A percentile compares a stretch with the other conserved stretches of the same genome.
phyloP scores from a whole-genome alignment of 2,113 vertebrate genomes.

The Mohoua ochrocephala region DNA sequence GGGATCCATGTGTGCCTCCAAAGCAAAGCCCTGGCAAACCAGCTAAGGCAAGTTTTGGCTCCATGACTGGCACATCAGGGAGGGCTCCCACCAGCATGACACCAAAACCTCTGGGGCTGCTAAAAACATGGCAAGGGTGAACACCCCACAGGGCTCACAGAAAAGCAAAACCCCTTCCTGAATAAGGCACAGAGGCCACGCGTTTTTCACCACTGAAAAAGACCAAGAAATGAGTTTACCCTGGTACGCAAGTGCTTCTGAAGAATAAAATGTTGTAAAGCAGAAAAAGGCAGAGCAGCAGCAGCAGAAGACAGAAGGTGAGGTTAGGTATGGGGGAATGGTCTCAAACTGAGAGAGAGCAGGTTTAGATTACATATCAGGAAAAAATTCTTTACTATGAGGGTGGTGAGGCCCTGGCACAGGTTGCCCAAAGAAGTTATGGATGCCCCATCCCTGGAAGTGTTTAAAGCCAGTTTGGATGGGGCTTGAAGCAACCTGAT shows the following conservation, averaged over 20 bases:
- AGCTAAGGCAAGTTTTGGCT: not conserved
- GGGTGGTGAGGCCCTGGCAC: not conserved
- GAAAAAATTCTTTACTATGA: not conserved
- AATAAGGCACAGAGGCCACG: not conserved
- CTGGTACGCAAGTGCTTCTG: not conserved
- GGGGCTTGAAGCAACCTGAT: not conserved
- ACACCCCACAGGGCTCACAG: not conserved
- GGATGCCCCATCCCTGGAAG: not conserved
- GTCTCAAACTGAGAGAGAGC: not conserved
- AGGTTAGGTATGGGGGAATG: not conserved
- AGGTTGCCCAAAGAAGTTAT: not conserved
- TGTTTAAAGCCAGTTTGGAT: not conserved
- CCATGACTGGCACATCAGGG: fast-evolving
- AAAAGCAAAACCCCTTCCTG: not conserved
- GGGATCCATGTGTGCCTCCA: not conserved
- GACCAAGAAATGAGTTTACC: not conserved
- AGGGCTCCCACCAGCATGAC: not conserved
- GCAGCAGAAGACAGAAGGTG: not conserved
- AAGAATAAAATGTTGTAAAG: not conserved
- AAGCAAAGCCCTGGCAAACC: not conserved
- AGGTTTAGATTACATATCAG: not conserved
- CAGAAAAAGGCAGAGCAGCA: not conserved
- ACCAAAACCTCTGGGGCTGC: not conserved
- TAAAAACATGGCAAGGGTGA: not conserved
- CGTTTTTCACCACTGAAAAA: not conserved